Percentiles rank a stretch among this genome's conserved stretches.
Conservation (phyloP, 2,797 vertebrate genomes). For the Chanos chanos region DNA sequence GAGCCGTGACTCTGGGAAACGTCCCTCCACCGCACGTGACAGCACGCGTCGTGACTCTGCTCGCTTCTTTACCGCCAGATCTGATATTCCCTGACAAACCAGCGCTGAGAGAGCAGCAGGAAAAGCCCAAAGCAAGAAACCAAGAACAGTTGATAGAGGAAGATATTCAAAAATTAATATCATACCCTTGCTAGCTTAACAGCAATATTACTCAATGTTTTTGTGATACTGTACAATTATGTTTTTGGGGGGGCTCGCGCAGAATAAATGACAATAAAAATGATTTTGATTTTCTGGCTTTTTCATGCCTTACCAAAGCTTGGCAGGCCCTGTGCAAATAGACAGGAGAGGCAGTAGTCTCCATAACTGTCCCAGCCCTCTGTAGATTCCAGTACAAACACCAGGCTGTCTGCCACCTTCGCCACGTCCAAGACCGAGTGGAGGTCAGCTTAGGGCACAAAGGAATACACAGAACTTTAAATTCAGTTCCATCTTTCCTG, state of each 20-base stretch:
- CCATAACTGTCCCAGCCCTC: conserved; percentile 91
- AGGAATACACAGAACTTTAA: background rate
- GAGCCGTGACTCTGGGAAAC: conserved; percentile 84
- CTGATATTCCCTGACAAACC: conserved; percentile 79
- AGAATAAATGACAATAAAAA: background rate
- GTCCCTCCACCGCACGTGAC: conserved; percentile 75
- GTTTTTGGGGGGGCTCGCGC: no score
- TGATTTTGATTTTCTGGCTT: background rate
- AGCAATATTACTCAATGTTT: background rate
- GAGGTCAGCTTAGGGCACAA: conserved; percentile 74
- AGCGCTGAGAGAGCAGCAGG: no score
- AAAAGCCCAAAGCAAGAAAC: no score
- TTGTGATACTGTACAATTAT: no score
- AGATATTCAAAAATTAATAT: background rate
- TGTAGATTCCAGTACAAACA: conserved; percentile 83
- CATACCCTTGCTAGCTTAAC: background rate
- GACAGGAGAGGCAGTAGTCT: conserved; percentile 90
- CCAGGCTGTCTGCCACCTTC: conserved; percentile 89
- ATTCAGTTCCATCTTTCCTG: background rate
- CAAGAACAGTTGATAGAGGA: background rate
- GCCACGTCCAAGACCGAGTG: conserved; percentile 85
- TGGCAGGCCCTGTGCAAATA: conserved; percentile 93
- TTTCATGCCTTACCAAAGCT: conserved; percentile 79
- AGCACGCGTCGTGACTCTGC: conserved; percentile 79
- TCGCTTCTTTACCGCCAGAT: conserved; percentile 82